Evolutionary conservation across 2,113 vertebrate species (phyloP).

Genomic region (Ginglymostoma cirratum): DNA sequence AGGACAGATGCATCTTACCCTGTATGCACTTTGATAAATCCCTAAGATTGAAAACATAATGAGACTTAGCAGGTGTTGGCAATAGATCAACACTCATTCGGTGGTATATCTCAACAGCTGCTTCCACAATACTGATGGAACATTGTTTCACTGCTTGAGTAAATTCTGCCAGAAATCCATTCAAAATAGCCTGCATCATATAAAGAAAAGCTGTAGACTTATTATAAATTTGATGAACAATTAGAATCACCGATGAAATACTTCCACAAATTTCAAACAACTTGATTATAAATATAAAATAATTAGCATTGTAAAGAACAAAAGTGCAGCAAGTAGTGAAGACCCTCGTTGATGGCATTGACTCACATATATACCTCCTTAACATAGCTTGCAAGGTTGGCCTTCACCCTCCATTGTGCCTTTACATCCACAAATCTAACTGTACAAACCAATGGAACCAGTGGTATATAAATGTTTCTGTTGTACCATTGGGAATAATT

Average conservation of each 20-base stretch:
- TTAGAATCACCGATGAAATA: neutral
- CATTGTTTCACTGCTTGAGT: slow-evolving; percentile 59
- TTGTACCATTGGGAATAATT: neutral
- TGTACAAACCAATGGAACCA: neutral
- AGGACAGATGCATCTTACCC: slow-evolving; percentile 52
- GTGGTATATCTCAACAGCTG: slow-evolving; percentile 75
- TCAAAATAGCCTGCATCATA: slow-evolving; percentile 65
- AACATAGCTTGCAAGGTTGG: neutral
- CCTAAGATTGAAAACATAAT: slow-evolving; percentile 79
- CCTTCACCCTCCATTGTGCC: neutral
- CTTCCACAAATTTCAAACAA: neutral
- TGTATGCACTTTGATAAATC: slow-evolving; percentile 81
- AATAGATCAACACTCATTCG: slow-evolving; percentile 78
- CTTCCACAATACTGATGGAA: slow-evolving; percentile 65
- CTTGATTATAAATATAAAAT: neutral
- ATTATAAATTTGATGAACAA: neutral
- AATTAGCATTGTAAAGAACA: neutral
- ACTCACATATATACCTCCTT: neutral
- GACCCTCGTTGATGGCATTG: neutral
- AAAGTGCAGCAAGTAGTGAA: neutral
- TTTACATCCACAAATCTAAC: neutral
- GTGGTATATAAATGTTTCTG: neutral
- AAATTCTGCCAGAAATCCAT: slow-evolving; percentile 71
- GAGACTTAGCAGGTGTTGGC: slow-evolving; percentile 79
- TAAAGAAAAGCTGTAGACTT: neutral